Percentiles rank a stretch among this genome's conserved stretches.
Conservation (phyloP, 1,140 invertebrate genomes). For the Papilio aristodemus region DNA sequence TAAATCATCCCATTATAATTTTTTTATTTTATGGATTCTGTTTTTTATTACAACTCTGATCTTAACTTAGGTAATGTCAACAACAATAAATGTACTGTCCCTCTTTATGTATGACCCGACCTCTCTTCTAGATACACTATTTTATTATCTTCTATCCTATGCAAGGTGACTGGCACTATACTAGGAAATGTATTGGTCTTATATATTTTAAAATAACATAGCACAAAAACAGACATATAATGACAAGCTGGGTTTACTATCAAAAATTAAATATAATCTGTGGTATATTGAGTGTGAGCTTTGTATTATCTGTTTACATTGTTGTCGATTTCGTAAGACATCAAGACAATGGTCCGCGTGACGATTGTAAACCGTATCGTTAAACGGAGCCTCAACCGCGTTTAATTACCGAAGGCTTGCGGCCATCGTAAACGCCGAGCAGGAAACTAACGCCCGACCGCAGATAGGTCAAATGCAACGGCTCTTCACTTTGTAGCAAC, state of each 20-base stretch:
- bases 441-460: constrained; percentile 69
- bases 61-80: no score
- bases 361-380: constrained; percentile 54
- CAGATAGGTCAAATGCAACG: constrained; percentile 62
- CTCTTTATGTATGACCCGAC: no score
- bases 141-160: no score
- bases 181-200: no score
- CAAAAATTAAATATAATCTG: constrained; percentile 9
- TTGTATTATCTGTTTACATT: constrained; percentile 49
- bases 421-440: constrained; percentile 60
- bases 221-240: constrained; percentile 19
- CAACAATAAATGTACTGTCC: no score
- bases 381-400: constrained; percentile 56
- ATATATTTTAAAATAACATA: no score
- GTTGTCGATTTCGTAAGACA: constrained; percentile 55
- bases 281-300: constrained; percentile 31
- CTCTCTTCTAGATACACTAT: no score
- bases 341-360: constrained; percentile 55
- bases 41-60: no score
- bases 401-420: constrained; percentile 69
- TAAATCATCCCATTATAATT: no score
- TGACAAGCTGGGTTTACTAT: not conserved
- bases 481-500: constrained; percentile 44
- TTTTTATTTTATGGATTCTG: no score
- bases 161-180: no score